Evolutionary conservation across 2,888 invertebrate species (phyloP).

Genomic region (Ecdyonurus torrentis): DNA sequence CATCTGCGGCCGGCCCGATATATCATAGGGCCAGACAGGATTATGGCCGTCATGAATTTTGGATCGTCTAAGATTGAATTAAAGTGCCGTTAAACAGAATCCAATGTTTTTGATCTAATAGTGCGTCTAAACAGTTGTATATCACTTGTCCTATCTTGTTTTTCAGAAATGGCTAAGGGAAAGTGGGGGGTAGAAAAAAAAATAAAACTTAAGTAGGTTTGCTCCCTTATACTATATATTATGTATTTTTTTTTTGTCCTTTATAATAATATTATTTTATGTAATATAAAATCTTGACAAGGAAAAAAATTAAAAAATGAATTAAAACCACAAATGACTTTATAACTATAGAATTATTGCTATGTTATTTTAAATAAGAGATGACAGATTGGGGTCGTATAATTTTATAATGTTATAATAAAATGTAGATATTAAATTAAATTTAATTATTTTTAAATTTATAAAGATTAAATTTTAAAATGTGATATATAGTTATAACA

Average conservation of each 20-base stretch:
- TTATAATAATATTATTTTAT: neutral
- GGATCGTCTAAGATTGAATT: conserved; percentile 17
- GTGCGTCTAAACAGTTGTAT: conserved; percentile 9
- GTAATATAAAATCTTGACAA: neutral
- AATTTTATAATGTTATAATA: neutral
- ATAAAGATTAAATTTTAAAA: neutral
- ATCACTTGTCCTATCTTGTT: conserved; percentile 5
- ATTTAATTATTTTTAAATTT: neutral
- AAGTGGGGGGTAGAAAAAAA: neutral
- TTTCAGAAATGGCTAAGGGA: neutral
- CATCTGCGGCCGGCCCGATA: conserved; percentile 4
- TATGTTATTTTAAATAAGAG: neutral
- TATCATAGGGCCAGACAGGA: conserved; percentile 9
- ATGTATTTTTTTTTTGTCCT: too few species aligned
- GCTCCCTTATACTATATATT: neutral
- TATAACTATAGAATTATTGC: neutral
- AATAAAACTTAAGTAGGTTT: neutral
- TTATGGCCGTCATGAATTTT: conserved; percentile 10
- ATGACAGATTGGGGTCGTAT: neutral
- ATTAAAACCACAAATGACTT: neutral
- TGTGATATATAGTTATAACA: too few species aligned
- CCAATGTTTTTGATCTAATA: conserved; percentile 11
- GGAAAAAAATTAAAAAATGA: neutral
- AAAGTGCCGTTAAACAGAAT: conserved; percentile 17
- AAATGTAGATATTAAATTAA: neutral